Evolutionary conservation across 1,140 invertebrate species (phyloP).

Genomic region (Drosophila ercepeae): DNA sequence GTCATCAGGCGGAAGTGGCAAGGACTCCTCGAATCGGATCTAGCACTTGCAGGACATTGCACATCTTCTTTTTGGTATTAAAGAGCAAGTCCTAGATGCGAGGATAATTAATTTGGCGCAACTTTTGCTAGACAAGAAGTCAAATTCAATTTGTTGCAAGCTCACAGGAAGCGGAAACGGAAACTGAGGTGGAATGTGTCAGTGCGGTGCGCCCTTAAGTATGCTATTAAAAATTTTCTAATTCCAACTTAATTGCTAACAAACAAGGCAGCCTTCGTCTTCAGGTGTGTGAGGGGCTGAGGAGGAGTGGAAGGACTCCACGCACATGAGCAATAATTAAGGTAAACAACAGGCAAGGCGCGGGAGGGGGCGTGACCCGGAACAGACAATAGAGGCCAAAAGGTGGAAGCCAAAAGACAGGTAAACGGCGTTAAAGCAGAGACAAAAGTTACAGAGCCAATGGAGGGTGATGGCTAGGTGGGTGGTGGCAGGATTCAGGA

Average conservation of each 20-base stretch:
- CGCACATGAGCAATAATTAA: constrained; percentile 57
- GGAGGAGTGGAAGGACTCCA: not conserved
- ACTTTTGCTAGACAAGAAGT: not conserved
- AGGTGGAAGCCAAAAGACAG: too few relatives aligned
- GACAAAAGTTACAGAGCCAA: constrained; percentile 7
- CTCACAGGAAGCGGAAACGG: constrained; percentile 10
- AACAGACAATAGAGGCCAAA: too few relatives aligned
- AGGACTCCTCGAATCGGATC: too few relatives aligned
- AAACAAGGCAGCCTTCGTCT: constrained; percentile 51
- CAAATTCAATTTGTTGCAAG: constrained; percentile 11
- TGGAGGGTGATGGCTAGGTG: not conserved
- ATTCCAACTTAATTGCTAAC: constrained; percentile 74
- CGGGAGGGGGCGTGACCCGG: constrained; percentile 5
- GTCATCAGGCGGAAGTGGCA: constrained; percentile 5
- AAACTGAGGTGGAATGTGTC: constrained; percentile 23
- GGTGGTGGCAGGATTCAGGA: too few relatives aligned
- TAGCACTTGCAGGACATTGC: constrained; percentile 53
- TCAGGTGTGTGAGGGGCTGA: not conserved
- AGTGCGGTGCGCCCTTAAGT: constrained; percentile 44
- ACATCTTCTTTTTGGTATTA: too few relatives aligned
- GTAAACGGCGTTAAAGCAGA: not conserved
- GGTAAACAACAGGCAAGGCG: constrained; percentile 41
- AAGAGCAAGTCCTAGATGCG: too few relatives aligned
- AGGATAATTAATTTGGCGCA: not conserved
- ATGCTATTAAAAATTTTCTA: constrained; percentile 71